Base-by-base conservation (phyloP, 2,113 vertebrate species). In the Micromys minutus region DNA sequence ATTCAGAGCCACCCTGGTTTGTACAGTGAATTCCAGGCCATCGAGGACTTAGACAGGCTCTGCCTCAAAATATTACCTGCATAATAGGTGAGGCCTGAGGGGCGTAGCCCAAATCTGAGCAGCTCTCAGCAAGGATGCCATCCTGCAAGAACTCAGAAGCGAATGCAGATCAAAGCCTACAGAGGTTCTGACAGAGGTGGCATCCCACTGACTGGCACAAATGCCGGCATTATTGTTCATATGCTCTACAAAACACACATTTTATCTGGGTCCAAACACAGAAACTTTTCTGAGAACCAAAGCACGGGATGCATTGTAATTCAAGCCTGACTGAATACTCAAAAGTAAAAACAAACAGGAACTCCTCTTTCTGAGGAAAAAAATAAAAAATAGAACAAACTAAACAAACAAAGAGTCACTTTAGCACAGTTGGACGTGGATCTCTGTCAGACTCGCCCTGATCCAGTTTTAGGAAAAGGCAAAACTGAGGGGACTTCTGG, bases 81-180 rank as follows among this genome's bases (percentile, higher is more conserved):
- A 61, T 36, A 87, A 47, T 11, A 74, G 42, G 39, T 4, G 45
- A 19, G 5, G 50, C 91, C 39, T 67, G 26, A 21, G 36, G n/a
- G 86, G 2, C 34, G 16, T 39, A 79, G 9, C 4, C 45, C 95
- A 85, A 88, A 75, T 85, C 52, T 34, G 34, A 88, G n/a, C 61
- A 93, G 36, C 39, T 81, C 90, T 72, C 13, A 3, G 15, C 63
- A 84, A 59, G 3, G 24, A 0, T 17, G 47, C 9, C 59, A 77
- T 89, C 91, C 81, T 36, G 71, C 69, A 72, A 72, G 75, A 93
- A 91, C 36, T 34, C n/a, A 61, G 91, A 97, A 94, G 45, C 16
- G 71, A 50, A n/a, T 72, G 3, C 75, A 61, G 59, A 39, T 71
- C 55, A 74, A 50, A 91, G 63, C 77, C 45, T 50, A 47, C 4